Base-by-base conservation (phyloP, 2,113 vertebrate genomes). In the Scomber scombrus region DNA sequence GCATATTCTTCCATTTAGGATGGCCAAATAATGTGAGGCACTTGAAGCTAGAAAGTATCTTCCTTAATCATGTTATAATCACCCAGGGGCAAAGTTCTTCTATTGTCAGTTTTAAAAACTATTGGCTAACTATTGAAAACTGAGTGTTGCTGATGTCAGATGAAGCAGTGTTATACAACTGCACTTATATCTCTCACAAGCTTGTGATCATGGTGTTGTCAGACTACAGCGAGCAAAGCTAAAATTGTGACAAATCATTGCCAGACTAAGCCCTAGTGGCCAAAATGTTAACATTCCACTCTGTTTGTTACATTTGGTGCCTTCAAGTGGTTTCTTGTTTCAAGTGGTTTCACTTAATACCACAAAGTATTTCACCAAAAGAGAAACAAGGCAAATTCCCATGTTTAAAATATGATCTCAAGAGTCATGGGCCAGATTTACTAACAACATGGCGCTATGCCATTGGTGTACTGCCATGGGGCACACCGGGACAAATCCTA, bases 151-250 rank as follows among this genome's bases (percentile, higher is more conserved):
- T 65, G 9, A 56, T 56, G 19, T 58, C 10, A 47, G 11, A 23
- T 21, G 10, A 51, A 58, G 14, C 10, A 29, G 7, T 1, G 31
- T 15, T 21, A 54, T 45, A 18, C 16, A 16, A 29, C 16, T 65
- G 3, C 11, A 40, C 7, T 40, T 40, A 40, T 9, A 40, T 9
- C 34, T 40, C 34, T 40, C 7, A 40, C 34, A 40, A 40, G 34
- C 34, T 40, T 40, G 34, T 40, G 1, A 40, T 49, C 62, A 19
- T 19, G 14, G 51, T n/a, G 4, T 4, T 23, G 31, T 11, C 18
- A 73, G 16, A 49, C 26, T 66, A 16, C 51, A 57, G 50, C 29
- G n/a, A 69, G 19, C 19, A 67, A 47, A 72, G 29, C 46, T 67
- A 19, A 15, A 26, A 31, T 7, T 51, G 23, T 55, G 64, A 62